Conservation (phyloP, 2,888 invertebrate species). For the Idaea aversata region DNA sequence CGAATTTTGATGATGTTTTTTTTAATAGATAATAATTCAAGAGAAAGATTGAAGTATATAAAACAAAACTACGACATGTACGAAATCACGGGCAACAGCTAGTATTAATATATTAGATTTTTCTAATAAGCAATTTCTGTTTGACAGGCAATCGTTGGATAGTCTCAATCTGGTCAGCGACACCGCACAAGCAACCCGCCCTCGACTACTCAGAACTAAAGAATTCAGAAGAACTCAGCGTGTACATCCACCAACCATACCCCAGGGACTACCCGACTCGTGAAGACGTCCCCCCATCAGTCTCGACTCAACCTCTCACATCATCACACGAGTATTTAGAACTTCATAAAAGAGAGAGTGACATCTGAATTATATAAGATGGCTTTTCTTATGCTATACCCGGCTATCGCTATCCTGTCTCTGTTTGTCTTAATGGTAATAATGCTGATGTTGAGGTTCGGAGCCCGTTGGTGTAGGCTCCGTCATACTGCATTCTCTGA, state of each 20-base stretch:
- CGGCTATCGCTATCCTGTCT: conserved; percentile 86
- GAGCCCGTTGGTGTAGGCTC: conserved; percentile 85
- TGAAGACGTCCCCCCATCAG: conserved; percentile 52
- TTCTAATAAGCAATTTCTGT: neutral
- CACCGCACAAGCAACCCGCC: conserved; percentile 90
- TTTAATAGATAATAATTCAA: too few relatives aligned
- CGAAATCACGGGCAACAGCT: neutral
- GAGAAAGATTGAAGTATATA: too few relatives aligned
- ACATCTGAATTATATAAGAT: conserved; percentile 88
- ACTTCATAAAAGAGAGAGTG: conserved; percentile 89
- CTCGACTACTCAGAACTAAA: conserved; percentile 89
- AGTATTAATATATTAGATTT: neutral
- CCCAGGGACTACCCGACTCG: conserved; percentile 51
- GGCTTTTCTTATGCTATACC: conserved; percentile 88
- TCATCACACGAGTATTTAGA: conserved; percentile 81
- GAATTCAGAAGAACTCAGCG: conserved; percentile 57
- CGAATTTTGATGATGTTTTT: too few relatives aligned
- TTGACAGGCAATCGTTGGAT: conserved; percentile 89
- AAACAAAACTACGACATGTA: too few relatives aligned
- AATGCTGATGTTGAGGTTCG: conserved; percentile 87
- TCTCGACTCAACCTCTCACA: conserved; percentile 63
- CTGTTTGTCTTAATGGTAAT: conserved; percentile 88
- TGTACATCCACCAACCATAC: conserved; percentile 52
- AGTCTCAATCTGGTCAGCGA: conserved; percentile 90
- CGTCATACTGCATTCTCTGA: conserved; percentile 85